Evolutionary conservation across 2,113 vertebrate genomes (phyloP), one percentile per base, ranked within the genome.

Genomic region (Cinclus cinclus): DNA sequence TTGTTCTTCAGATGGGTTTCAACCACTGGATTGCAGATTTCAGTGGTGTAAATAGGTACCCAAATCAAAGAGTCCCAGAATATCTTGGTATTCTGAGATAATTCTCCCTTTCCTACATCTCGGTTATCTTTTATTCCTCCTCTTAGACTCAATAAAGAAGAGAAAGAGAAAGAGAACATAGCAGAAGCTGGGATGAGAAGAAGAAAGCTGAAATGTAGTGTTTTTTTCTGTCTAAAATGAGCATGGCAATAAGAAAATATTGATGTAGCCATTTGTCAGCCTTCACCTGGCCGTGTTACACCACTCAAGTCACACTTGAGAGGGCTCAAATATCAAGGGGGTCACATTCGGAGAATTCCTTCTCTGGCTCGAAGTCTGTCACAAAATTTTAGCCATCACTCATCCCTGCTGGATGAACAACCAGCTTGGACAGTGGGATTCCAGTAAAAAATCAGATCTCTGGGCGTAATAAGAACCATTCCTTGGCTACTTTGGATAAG

Each of bases 41-140:
- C n/a, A 33, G 9, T 1, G 4, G 10, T 27, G 9, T 3, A 22
- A 56, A 14, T 0, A 6, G 15, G 37, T 67, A 44, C 2, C 5
- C 23, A 53, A 53, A 15, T 5, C 52, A 20, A 6, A 30, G 12
- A 47, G 31, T 13, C 3, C 18, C 4, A 33, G n/a, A 46, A 20
- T 7, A 23, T 10, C 33, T 18, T 1, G 2, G 56, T 39, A 30
- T 64, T 35, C n/a, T 41, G 39, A 8, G 17, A 12, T 65, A 37
- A 44, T 56, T 88, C 47, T 65, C 20, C 6, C 58, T 74, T 81
- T 58, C 28, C 10, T 65, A 1, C 63, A 7, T 39, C 46, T 39
- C 37, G 47, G 8, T 6, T 23, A 1, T 9, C 4, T 63, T 79
- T 90, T 69, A 21, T n/a, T 25, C 10, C 35, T 86, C 28, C 19